Evolutionary conservation across 2,113 vertebrate genomes (phyloP).

Genomic region (Gadus macrocephalus): DNA sequence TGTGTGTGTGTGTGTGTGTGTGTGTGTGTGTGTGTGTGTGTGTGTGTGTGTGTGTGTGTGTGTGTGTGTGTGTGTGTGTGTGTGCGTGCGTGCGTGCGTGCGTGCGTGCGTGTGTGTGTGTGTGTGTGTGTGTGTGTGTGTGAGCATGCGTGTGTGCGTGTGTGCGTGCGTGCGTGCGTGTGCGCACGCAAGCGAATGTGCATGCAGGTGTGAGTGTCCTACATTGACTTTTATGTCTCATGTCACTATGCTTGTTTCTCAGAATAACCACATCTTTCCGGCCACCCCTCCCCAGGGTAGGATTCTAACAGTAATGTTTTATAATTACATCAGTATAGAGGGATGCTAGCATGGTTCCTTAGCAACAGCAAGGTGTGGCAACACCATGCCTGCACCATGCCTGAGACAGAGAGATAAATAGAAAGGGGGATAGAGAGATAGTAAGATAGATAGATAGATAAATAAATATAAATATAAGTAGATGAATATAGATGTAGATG

Average conservation of each 20-base stretch:
- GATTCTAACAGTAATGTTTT: slow-evolving; percentile 43
- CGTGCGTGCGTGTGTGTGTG: too few relatives aligned
- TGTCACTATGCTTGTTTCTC: slow-evolving; percentile 24
- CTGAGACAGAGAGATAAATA: background rate
- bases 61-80: too few relatives aligned
- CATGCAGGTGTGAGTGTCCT: background rate
- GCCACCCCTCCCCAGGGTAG: slow-evolving; percentile 22
- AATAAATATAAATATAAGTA: too few relatives aligned
- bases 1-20: too few relatives aligned
- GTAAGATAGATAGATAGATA: too few relatives aligned
- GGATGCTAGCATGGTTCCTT: slow-evolving; percentile 23
- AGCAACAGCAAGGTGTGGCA: slow-evolving; percentile 32
- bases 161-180: background rate
- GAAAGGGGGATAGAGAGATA: too few relatives aligned
- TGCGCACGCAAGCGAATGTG: background rate
- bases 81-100: background rate
- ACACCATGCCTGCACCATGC: slow-evolving; percentile 32
- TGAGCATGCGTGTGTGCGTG: too few relatives aligned
- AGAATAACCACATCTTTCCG: slow-evolving; percentile 49
- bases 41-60: too few relatives aligned
- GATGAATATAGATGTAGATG: too few relatives aligned
- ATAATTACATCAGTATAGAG: slow-evolving; percentile 55
- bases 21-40: too few relatives aligned
- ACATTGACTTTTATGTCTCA: slow-evolving; percentile 2
- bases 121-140: too few relatives aligned